Evolutionary conservation across 64 coral and sea anemone genomes (phyloP).

Genomic region (Montipora capricornis): DNA sequence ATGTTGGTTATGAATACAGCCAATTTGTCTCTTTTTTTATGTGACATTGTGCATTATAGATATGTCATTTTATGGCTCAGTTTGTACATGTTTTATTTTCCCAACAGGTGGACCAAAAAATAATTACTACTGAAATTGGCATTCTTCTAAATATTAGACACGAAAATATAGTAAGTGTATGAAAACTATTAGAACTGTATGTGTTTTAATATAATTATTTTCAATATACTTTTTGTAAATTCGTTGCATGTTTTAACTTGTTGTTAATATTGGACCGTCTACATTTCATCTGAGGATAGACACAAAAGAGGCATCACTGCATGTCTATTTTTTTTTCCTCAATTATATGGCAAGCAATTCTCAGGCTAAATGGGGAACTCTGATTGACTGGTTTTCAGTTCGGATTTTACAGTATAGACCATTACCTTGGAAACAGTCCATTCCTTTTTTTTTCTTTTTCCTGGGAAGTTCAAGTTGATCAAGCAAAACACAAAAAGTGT

Average conservation of each 20-base stretch:
- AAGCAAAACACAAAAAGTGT: no score
- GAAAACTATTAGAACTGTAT: background rate
- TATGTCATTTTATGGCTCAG: background rate
- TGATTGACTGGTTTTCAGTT: no score
- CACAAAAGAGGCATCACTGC: background rate
- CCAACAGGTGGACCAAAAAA: conserved; percentile 95
- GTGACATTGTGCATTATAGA: no score
- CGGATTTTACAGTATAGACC: no score
- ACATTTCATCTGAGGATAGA: background rate
- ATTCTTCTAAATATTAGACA: conserved; percentile 88
- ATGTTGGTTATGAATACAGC: no score
- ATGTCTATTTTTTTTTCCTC: background rate
- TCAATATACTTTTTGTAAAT: background rate
- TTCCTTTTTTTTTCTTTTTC: no score
- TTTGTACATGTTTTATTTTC: background rate
- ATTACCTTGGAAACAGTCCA: no score
- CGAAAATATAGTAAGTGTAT: conserved; percentile 87
- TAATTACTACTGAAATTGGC: conserved; percentile 93
- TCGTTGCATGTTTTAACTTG: background rate
- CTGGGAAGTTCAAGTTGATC: no score
- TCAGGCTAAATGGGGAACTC: no score
- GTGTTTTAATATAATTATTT: background rate
- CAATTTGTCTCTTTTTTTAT: no score
- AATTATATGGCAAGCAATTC: background rate
- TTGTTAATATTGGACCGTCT: background rate